These are phyloP conservation scores for Aphis gossypii DNA, from an alignment of 1,140 invertebrate genomes.

Conservation along the genomic window DNA sequence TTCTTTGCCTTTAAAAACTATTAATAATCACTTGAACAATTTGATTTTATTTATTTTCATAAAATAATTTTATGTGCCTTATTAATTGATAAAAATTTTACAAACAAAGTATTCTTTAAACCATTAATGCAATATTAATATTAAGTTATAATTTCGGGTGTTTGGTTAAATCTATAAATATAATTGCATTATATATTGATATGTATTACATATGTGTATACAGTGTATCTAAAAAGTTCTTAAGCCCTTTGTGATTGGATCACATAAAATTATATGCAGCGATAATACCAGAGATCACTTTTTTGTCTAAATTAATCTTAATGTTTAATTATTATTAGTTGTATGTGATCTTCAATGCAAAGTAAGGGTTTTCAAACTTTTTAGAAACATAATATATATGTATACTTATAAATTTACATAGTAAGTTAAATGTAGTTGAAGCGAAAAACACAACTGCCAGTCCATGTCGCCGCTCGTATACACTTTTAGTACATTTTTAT, in stretches of 20 bases:
- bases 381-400: slow-evolving; percentile 14
- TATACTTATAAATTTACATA: slow-evolving; percentile 5
- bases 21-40: slow-evolving; percentile 19
- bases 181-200: background rate
- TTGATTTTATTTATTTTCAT: slow-evolving; percentile 31
- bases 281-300: background rate
- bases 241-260: background rate
- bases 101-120: slow-evolving; percentile 48
- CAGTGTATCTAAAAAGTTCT: slow-evolving; percentile 8
- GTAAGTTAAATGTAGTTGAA: slow-evolving; percentile 42
- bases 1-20: slow-evolving; percentile 5
- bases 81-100: slow-evolving; percentile 43
- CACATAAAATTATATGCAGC: background rate
- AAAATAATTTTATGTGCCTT: slow-evolving; percentile 45
- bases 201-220: slow-evolving; percentile 38
- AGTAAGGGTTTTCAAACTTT: background rate
- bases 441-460: slow-evolving; percentile 56
- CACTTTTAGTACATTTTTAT: slow-evolving; percentile 29
- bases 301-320: background rate
- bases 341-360: background rate
- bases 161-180: slow-evolving; percentile 33
- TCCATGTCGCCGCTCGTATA: slow-evolving; percentile 55
- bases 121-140: slow-evolving; percentile 40
- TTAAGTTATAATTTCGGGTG: slow-evolving; percentile 47
- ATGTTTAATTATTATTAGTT: background rate